Evolutionary conservation across 2,797 vertebrate genomes (phyloP).

Genomic region (Acanthornis magna): DNA sequence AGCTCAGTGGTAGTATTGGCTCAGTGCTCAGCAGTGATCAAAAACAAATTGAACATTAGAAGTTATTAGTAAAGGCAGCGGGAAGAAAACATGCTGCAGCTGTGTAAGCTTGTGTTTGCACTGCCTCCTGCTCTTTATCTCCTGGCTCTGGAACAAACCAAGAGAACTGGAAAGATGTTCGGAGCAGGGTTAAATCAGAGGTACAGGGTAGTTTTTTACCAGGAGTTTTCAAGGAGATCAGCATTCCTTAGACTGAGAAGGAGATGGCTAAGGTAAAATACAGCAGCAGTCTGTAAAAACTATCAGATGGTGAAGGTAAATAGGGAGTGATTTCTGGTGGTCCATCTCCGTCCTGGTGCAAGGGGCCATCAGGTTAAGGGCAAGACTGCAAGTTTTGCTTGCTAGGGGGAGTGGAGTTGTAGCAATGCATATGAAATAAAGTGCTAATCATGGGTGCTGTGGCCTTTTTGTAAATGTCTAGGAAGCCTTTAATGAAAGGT

Average conservation of each 20-base stretch:
- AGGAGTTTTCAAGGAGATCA: neutral
- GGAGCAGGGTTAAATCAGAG: neutral
- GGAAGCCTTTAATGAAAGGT: conserved; percentile 41
- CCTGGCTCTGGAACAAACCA: neutral
- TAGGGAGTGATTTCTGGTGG: neutral
- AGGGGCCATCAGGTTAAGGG: neutral
- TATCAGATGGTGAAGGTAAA: neutral
- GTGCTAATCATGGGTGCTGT: neutral
- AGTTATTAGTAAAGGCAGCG: neutral
- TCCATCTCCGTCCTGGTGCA: neutral
- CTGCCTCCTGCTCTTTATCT: neutral
- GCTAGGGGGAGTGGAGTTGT: neutral
- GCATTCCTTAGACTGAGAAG: neutral
- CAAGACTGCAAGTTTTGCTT: neutral
- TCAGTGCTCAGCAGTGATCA: neutral
- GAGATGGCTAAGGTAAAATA: neutral
- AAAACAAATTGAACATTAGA: neutral
- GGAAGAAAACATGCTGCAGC: neutral
- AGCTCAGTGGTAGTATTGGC: neutral
- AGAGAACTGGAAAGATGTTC: neutral
- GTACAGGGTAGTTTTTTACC: neutral
- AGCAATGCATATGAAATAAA: neutral
- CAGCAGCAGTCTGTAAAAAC: neutral
- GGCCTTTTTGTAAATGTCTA: conserved; percentile 13
- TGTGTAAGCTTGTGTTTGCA: neutral